Percentiles rank a stretch among this genome's conserved stretches.
Evolutionary conservation across 30 jellyfish, hydroid and myxozoan species (phyloP).

Genomic region (Clytia hemisphaerica): DNA sequence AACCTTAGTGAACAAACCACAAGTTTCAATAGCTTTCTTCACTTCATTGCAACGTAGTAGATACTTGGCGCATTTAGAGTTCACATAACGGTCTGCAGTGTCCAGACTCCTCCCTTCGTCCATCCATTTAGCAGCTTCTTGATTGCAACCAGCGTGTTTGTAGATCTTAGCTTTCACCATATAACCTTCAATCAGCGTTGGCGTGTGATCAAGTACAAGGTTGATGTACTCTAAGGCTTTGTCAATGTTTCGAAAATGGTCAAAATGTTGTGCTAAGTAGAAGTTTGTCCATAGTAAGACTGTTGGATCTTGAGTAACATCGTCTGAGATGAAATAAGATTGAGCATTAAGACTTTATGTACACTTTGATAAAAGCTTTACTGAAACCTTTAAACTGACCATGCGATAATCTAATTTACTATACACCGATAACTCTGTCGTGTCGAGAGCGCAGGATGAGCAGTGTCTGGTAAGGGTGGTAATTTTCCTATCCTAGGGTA

Average conservation of each 20-base stretch:
- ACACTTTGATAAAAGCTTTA: too few relatives aligned
- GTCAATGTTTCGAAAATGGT: conserved; percentile 57
- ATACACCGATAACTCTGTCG: too few relatives aligned
- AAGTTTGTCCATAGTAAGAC: conserved; percentile 90
- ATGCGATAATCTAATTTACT: too few relatives aligned
- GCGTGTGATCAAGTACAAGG: conserved; percentile 82
- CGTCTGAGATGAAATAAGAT: too few relatives aligned
- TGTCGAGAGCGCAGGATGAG: too few relatives aligned
- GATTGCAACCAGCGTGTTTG: conserved; percentile 94
- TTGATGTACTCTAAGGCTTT: conserved; percentile 67
- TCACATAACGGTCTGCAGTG: conserved; percentile 97
- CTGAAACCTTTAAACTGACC: too few relatives aligned
- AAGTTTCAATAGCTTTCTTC: conserved; percentile 82
- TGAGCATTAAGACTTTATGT: too few relatives aligned
- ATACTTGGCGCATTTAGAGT: conserved; percentile 94
- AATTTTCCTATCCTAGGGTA: too few relatives aligned
- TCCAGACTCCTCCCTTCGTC: conserved; percentile 95
- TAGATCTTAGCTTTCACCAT: conserved; percentile 93
- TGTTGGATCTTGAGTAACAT: conserved; percentile 73
- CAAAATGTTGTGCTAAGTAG: conserved; percentile 82
- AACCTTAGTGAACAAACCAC: conserved; percentile 89
- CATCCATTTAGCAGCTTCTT: conserved; percentile 85
- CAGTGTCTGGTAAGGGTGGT: too few relatives aligned
- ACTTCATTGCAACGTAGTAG: conserved; percentile 72
- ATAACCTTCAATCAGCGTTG: conserved; percentile 89